Evolutionary conservation across 2,797 vertebrate genomes (phyloP), one percentile per base, ranked within the genome.

Genomic region (Hypotaenidia okinawae): DNA sequence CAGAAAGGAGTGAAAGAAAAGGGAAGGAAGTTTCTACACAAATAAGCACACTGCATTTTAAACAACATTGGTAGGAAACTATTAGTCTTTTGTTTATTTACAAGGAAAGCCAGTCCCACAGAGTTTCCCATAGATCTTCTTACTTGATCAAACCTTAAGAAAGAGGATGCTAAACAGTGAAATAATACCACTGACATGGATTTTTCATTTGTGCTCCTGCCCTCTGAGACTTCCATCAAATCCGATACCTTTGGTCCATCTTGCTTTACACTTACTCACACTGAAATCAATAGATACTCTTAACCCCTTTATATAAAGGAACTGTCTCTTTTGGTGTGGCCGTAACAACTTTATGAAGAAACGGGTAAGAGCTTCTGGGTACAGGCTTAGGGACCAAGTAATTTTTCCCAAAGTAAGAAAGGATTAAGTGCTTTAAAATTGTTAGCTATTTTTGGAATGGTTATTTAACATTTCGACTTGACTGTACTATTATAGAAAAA

Each of bases 401-500:
- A 37, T 69, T 74, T 88, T 87, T 66, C 72, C 32, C 49, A 33
- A 45, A 18, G 28, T 45, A 64, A 81, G 79, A 87, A 91, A 47
- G 43, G 15, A 86, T 78, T 13, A 86, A 86, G 49, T 94, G 39
- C 70, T 93, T 94, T 79, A 73, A 94, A 91, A 75, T 30, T 23
- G 17, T 54, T 59, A 69, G 39, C 39, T 94, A 49, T 95, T 94
- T 92, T 67, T 86, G 68, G 81, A 91, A 73, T n/a, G 47, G 67
- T 85, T 84, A 35, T 75, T 95, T 82, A 89, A 90, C 59, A 72
- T 84, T 93, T 94, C 88, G 83, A 87, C 82, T 94, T 83, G 76
- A 69, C 68, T 41, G 63, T 37, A 88, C 27, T 64, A 43, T 84
- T 52, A 57, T 13, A 95, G 87, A 64, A 94, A 95, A 96, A 92